Conservation (phyloP, 2,113 vertebrate species). For the Entomyzon cyanotis region DNA sequence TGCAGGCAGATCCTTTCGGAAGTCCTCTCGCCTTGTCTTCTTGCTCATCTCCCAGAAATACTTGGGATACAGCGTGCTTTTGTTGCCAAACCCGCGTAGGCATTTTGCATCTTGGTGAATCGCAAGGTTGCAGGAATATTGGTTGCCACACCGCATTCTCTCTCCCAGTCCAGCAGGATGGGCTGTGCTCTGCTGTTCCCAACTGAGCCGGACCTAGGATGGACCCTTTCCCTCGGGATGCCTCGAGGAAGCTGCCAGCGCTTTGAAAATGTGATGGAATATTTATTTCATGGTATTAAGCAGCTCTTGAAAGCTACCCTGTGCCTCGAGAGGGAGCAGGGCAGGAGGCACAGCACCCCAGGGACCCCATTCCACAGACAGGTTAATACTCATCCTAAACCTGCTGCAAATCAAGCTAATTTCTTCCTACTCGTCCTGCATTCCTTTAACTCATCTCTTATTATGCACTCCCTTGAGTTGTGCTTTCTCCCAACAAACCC, state of each 20-base stretch:
- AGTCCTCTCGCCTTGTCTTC: neutral
- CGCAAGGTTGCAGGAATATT: neutral
- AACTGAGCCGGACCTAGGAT: neutral
- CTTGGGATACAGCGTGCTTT: fast-evolving
- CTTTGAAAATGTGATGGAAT: neutral
- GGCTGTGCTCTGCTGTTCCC: neutral
- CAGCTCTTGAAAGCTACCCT: neutral
- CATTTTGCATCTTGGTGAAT: neutral
- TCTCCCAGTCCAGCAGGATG: neutral
- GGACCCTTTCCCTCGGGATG: neutral
- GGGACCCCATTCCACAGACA: neutral
- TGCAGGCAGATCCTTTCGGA: neutral
- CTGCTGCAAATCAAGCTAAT: neutral
- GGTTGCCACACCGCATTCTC: neutral
- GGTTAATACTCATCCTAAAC: neutral
- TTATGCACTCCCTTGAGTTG: neutral
- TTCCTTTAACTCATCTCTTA: neutral
- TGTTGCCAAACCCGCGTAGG: neutral
- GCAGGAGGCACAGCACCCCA: neutral
- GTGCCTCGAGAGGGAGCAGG: neutral
- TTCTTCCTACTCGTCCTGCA: neutral
- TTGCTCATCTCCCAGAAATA: neutral
- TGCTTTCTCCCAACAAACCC: neutral
- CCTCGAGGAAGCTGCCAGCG: neutral
- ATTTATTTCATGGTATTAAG: fast-evolving